Evolutionary conservation across 2,113 vertebrate genomes (phyloP).

Genomic region (Chamaea fasciata): DNA sequence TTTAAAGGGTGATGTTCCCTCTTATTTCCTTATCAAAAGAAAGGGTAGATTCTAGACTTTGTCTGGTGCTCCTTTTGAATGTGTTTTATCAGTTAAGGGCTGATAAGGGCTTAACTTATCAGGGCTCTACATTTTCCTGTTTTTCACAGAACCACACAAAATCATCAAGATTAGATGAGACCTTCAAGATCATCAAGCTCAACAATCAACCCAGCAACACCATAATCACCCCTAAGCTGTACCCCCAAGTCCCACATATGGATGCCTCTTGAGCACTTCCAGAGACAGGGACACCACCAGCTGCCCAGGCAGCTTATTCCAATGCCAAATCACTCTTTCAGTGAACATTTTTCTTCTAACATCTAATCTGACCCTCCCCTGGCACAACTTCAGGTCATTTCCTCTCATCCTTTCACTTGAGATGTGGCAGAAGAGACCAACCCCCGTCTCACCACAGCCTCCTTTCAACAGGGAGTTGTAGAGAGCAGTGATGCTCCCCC

Average conservation of each 20-base stretch:
- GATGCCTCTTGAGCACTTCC: background rate
- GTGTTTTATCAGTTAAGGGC: background rate
- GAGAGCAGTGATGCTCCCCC: background rate
- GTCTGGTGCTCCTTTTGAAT: background rate
- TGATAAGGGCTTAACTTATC: no score
- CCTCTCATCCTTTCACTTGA: background rate
- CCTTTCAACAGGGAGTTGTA: background rate
- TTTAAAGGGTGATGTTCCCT: background rate
- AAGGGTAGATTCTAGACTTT: background rate
- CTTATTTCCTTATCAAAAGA: background rate
- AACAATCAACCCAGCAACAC: background rate
- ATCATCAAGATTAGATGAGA: background rate
- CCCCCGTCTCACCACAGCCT: background rate
- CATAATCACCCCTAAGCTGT: background rate
- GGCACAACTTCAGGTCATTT: background rate
- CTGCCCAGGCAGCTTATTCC: background rate
- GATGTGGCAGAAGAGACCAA: background rate
- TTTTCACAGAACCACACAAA: background rate
- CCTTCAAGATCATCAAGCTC: background rate
- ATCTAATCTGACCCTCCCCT: background rate
- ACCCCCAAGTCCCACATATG: accelerated
- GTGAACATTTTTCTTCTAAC: background rate
- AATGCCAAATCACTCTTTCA: background rate
- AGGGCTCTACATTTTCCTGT: background rate
- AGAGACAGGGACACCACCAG: background rate